Percentiles rank a stretch among this genome's conserved stretches.
These are phyloP conservation scores for Pituophis catenifer DNA, from an alignment of 2,113 vertebrate genomes.

Conservation along the genomic window DNA sequence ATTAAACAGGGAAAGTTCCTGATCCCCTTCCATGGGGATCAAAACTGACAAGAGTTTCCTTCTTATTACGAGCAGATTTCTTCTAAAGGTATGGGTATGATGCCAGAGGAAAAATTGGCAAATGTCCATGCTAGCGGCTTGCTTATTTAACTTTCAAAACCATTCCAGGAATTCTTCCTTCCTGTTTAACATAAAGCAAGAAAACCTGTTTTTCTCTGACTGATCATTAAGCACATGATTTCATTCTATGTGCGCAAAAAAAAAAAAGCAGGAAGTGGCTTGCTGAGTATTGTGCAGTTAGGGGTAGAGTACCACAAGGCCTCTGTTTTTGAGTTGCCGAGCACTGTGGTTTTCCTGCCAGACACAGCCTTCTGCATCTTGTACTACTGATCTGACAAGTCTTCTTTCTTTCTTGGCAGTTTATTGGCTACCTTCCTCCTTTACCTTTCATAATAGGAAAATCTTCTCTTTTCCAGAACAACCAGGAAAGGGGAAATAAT, in stretches of 20 bases:
- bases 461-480: neutral
- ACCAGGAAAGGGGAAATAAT: neutral
- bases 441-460: neutral
- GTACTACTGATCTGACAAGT: neutral
- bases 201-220: neutral
- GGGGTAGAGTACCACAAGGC: neutral
- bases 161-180: constrained; percentile 14
- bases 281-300: neutral
- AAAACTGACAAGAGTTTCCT: neutral
- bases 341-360: constrained; percentile 24
- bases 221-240: neutral
- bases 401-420: neutral
- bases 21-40: neutral
- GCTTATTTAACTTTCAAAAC: neutral
- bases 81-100: neutral
- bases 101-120: neutral
- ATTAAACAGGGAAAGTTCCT: neutral
- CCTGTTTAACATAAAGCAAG: constrained; percentile 5
- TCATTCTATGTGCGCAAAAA: neutral
- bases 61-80: neutral
- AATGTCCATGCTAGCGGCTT: neutral
- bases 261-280: constrained; percentile 26
- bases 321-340: neutral
- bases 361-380: neutral
- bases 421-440: neutral